A percentile compares a stretch with the other conserved stretches of the same genome.
Evolutionary conservation across 1,140 invertebrate genomes (phyloP).

Genomic region (Cydia pomonella): DNA sequence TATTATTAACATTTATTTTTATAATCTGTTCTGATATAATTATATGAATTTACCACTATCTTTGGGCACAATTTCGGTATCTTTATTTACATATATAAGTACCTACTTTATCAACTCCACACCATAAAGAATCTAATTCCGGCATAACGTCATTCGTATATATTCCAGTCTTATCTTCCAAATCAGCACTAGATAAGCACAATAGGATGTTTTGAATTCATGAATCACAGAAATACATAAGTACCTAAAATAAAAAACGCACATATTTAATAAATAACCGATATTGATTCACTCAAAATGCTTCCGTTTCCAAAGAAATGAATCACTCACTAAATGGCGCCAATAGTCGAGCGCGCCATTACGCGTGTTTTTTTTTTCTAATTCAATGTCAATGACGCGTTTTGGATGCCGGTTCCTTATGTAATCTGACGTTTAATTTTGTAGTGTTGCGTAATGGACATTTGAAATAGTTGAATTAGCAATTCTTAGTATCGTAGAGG

Average conservation of each 20-base stretch:
- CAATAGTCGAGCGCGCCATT: conserved; percentile 34
- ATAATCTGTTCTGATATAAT: too few species aligned
- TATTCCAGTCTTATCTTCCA: conserved; percentile 3
- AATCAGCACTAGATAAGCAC: conserved; percentile 16
- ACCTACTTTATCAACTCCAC: not conserved
- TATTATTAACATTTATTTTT: too few species aligned
- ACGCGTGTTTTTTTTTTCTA: conserved; percentile 33
- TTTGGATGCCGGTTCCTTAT: conserved; percentile 41
- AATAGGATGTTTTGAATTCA: conserved; percentile 6
- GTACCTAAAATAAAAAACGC: conserved; percentile 6
- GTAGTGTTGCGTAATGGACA: not conserved
- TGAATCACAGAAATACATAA: conserved; percentile 8
- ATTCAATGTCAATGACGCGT: conserved; percentile 36
- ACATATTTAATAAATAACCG: conserved; percentile 17
- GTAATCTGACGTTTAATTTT: conserved; percentile 40
- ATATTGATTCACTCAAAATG: conserved; percentile 34
- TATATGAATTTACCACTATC: not conserved
- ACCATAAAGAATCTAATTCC: not conserved
- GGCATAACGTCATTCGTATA: conserved; percentile 12
- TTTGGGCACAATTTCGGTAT: not conserved
- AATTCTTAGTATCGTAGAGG: not conserved
- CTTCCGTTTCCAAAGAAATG: conserved; percentile 35
- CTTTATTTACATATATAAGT: not conserved
- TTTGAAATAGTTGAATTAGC: not conserved
- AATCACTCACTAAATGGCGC: conserved; percentile 37